Base-by-base conservation (phyloP, 2,113 vertebrate species). In the Antennarius striatus region DNA sequence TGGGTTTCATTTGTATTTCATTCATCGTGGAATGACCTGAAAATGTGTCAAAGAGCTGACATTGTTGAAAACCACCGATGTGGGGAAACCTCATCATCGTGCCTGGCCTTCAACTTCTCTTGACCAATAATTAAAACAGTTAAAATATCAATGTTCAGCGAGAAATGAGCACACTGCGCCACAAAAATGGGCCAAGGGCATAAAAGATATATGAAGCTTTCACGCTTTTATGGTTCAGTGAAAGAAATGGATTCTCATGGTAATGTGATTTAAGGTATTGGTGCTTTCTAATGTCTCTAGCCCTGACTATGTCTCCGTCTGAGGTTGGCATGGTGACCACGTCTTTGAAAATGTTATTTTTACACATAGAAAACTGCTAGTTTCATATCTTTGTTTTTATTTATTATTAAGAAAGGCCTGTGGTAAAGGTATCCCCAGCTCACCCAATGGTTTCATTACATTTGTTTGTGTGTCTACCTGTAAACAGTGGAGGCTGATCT, bases 201-300 rank as follows among this genome's bases (percentile, higher is more conserved):
- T 89, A 73, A 87, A 88, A 87, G 79, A 87, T 88, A 82, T 80
- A 88, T 77, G 82, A 88, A 77, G 76, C 64, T 63, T 75, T 84
- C 73, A 74, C 67, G 79, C 82, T 71, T 63, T 81, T 84, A 82
- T 85, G 85, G 84, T 83, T 86, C 70, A 80, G 78, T 62, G 78
- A 77, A 87, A 76, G 79, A 84, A 81, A 79, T 75, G 59, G 82
- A 86, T 68, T 87, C 82, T 86, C 80, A 75, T 65, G 71, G 57
- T 88, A 91, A 91, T 87, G 90, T 84, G 81, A 90, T 90, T 91
- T 86, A 85, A 86, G 81, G 83, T 87, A 82, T 85, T 88, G 85
- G 68, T 68, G 68, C 77, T 81, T 79, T 84, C 81, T 90, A 90
- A 90, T 86, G 84, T 73, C 73, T 52, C 50, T 50, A 57, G 52